Evolutionary conservation across 2,888 invertebrate genomes (phyloP), one percentile per base, ranked within the genome.

Genomic region (Trachelus troglodyta): DNA sequence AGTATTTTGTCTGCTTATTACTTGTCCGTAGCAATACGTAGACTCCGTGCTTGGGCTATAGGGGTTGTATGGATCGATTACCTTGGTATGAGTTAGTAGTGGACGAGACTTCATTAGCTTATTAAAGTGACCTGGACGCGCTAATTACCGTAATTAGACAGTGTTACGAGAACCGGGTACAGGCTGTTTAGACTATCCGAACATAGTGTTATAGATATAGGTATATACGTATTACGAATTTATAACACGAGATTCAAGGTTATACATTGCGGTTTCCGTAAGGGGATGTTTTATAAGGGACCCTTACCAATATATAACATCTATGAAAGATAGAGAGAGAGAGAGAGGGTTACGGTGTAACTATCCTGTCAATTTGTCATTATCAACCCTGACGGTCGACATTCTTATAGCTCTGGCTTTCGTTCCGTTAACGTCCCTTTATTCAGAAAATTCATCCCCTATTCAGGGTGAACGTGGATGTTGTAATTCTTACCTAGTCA

Each of bases 331-430:
- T 23, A 23, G 9, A 56, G 6, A 4, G 4, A 40, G 1, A 12
- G 23, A 23, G 40, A 23, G 6, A 6, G 2, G 6, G 2, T 56
- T 56, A 23, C 23, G 56, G 56, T 56, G 23, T 56, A 1, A 56
- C 56, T 56, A 56, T 23, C 56, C 56, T 83, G 86, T 82, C 87
- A 82, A 86, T 89, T 89, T 88, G 88, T 88, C 88, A 89, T 88
- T 87, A 86, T 89, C 87, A 85, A 82, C 83, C 84, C 80, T 83
- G 23, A 56, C 23, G 6, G 56, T 56, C 56, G 56, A 56, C 56
- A 56, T 56, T 56, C 56, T 56, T 23, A 23, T 2, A 23, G 56
- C 56, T 23, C 23, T 56, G 56, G 56, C 23, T 56, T 56, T 56
- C 9, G 56, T 56, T 23, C 56, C 56, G 56, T 56, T 56, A 56